These are phyloP conservation scores for Falco biarmicus DNA, from an alignment of 2,797 vertebrate species.

Conservation along the genomic window DNA sequence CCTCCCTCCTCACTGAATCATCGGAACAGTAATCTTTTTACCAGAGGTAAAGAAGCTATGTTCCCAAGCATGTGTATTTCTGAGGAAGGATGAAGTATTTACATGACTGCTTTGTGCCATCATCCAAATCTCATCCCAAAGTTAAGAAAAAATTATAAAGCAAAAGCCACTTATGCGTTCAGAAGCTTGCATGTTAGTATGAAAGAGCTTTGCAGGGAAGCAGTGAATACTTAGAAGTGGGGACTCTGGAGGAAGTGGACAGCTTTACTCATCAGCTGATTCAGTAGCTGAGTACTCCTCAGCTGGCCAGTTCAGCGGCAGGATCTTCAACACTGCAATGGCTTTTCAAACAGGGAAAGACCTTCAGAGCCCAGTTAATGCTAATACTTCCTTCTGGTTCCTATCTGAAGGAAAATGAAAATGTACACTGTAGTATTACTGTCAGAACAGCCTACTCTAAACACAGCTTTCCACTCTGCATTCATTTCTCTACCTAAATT, in stretches of 20 bases:
- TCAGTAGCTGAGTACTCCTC: conserved; percentile 58
- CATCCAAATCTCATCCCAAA: background rate
- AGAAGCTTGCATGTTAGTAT: conserved; percentile 7
- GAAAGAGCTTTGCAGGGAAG: background rate
- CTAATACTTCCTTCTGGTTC: conserved; percentile 43
- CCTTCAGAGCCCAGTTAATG: conserved; percentile 44
- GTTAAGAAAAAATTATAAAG: background rate
- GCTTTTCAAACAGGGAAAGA: conserved; percentile 44
- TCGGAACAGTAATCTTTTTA: background rate
- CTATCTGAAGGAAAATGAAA: conserved; percentile 53
- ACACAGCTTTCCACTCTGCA: background rate
- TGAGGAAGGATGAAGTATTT: background rate
- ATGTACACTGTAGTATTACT: background rate
- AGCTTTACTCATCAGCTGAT: conserved; percentile 62
- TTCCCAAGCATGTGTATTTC: background rate
- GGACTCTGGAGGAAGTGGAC: conserved; percentile 14
- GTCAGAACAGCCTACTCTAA: background rate
- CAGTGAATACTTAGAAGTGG: conserved; percentile 34
- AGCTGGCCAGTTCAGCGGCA: conserved; percentile 29
- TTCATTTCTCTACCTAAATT: background rate
- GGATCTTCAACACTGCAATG: conserved; percentile 52
- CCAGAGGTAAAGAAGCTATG: background rate
- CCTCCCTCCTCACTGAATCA: background rate
- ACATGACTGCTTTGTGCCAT: background rate
- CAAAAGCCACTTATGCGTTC: background rate